phyloP scores from a whole-genome alignment of 2,113 vertebrate species.

The Pungitius pungitius region DNA sequence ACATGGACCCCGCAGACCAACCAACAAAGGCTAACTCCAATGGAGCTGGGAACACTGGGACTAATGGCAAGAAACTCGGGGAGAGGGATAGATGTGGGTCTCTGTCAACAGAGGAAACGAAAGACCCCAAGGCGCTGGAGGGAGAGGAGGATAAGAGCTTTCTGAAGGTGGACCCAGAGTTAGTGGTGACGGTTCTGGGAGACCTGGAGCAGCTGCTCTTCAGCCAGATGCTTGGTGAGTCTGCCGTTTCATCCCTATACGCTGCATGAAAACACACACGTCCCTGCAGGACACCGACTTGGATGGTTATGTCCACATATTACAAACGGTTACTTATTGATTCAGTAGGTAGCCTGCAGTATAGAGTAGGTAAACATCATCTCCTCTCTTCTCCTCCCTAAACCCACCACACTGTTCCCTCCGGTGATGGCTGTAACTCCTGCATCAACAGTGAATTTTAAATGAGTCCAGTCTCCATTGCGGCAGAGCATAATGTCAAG shows the following conservation, averaged over 20 bases:
- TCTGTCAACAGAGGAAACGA: constrained; percentile 62
- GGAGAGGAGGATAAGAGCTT: constrained; percentile 86
- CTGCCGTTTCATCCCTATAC: neutral
- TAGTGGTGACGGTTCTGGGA: constrained; percentile 96
- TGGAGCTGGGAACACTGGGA: constrained; percentile 63
- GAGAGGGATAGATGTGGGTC: constrained; percentile 72
- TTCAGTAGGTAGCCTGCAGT: neutral
- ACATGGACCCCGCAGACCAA: constrained; percentile 84
- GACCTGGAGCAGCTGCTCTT: constrained; percentile 98
- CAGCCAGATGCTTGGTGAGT: constrained; percentile 97
- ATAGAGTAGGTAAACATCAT: neutral
- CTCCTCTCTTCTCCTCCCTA: constrained; percentile 33
- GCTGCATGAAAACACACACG: constrained; percentile 4
- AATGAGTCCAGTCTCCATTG: constrained; percentile 59
- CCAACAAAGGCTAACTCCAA: constrained; percentile 78
- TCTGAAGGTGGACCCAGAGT: constrained; percentile 95
- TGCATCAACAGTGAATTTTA: constrained; percentile 67
- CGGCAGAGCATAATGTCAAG: constrained; percentile 46
- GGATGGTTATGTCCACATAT: constrained; percentile 1
- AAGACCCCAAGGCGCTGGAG: constrained; percentile 60
- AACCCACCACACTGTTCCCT: constrained; percentile 61
- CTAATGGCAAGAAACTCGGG: constrained; percentile 58
- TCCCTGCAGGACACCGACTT: constrained; percentile 6
- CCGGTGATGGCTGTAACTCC: constrained; percentile 36
- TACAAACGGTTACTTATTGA: constrained; percentile 8